Conservation (phyloP, 2,888 invertebrate species). For the Carpatolechia fugitivella region DNA sequence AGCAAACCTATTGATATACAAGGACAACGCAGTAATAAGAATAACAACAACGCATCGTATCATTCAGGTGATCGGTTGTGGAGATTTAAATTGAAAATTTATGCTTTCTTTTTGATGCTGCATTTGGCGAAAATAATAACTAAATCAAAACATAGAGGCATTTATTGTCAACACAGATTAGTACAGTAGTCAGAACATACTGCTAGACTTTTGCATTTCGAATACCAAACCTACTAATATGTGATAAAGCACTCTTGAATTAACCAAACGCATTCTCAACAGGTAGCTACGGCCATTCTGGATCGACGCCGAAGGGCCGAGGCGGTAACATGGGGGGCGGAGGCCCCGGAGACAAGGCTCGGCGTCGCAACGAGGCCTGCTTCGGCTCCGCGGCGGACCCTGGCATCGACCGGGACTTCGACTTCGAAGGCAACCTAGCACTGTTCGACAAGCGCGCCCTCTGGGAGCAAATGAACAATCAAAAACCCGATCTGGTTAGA, state of each 20-base stretch:
- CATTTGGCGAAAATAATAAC: too few species aligned
- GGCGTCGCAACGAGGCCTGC: constrained; percentile 85
- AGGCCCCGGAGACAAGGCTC: constrained; percentile 49
- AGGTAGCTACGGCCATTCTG: constrained; percentile 48
- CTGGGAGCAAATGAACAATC: constrained; percentile 59
- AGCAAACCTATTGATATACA: constrained; percentile 69
- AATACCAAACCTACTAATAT: too few species aligned
- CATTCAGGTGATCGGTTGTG: constrained; percentile 34
- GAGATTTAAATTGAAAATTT: too few species aligned
- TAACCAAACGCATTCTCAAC: background rate
- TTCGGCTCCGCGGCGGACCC: constrained; percentile 86
- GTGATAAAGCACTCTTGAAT: too few species aligned
- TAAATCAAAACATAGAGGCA: too few species aligned
- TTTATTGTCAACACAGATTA: too few species aligned
- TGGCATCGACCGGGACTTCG: constrained; percentile 87
- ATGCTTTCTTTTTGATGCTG: too few species aligned
- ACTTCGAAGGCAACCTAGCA: constrained; percentile 96
- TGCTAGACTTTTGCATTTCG: background rate
- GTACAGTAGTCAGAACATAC: too few species aligned
- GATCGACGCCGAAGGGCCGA: constrained; percentile 69
- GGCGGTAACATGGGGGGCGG: constrained; percentile 19
- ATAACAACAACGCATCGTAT: constrained; percentile 27
- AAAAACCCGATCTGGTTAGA: constrained; percentile 60
- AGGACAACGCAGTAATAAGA: constrained; percentile 35
- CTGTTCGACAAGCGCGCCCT: constrained; percentile 88